Conservation (phyloP, 2,888 invertebrate species). For the Erannis defoliaria region DNA sequence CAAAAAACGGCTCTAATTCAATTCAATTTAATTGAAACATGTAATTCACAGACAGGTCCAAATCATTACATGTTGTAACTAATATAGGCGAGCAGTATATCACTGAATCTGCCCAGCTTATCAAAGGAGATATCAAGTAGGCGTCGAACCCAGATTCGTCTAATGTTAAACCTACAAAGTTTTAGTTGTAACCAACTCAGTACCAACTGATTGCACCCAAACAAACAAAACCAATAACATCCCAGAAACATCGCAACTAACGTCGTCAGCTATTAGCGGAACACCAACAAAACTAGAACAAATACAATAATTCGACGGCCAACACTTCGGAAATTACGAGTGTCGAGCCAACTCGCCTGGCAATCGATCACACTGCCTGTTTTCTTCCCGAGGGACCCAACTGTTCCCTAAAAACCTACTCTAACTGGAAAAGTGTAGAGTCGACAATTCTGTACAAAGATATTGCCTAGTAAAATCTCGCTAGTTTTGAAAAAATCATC, state of each 20-base stretch:
- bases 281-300: conserved; percentile 47
- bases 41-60: too few species aligned
- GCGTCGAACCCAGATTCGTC: background rate
- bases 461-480: conserved; percentile 23
- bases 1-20: too few species aligned
- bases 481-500: conserved; percentile 38
- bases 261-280: conserved; percentile 29
- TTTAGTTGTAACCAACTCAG: background rate
- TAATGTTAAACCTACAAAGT: background rate
- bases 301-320: conserved; percentile 52
- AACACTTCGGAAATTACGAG: conserved; percentile 59
- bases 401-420: conserved; percentile 27
- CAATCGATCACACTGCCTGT: conserved; percentile 55
- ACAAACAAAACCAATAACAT: conserved; percentile 23
- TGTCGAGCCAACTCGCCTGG: conserved; percentile 51
- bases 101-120: too few species aligned
- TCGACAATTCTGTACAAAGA: background rate
- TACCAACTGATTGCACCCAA: conserved; percentile 5
- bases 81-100: too few species aligned
- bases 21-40: too few species aligned
- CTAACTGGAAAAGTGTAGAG: conserved; percentile 24
- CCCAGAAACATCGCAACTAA: conserved; percentile 10
- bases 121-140: too few species aligned
- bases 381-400: conserved; percentile 34
- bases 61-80: too few species aligned